These are phyloP conservation scores for Psittacula derbiana DNA, from an alignment of 2,797 vertebrate genomes.

Conservation along the genomic window DNA sequence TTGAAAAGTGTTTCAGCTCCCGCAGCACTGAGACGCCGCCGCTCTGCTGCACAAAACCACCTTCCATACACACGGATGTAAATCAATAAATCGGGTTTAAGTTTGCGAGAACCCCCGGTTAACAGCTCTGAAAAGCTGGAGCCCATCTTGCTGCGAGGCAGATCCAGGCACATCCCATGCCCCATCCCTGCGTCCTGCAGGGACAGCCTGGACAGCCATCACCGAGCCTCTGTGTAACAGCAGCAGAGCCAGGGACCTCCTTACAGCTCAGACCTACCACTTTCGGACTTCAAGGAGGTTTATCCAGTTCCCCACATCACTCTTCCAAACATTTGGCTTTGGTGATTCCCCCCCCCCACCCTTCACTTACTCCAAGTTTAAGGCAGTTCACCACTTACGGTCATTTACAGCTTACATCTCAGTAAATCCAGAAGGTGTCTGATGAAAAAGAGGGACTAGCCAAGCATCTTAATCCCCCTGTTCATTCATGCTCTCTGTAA, in stretches of 20 bases:
- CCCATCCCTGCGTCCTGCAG: not conserved
- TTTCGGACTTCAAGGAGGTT: not conserved
- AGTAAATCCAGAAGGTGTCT: conserved; percentile 75
- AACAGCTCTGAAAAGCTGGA: not conserved
- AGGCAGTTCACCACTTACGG: conserved; percentile 61
- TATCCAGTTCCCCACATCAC: not conserved
- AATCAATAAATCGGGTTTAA: not conserved
- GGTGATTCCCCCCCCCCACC: not conserved
- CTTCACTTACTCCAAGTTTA: conserved; percentile 64
- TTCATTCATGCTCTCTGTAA: conserved; percentile 80
- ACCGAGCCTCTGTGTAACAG: fast-evolving
- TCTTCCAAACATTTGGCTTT: not conserved
- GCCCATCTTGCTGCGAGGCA: fast-evolving
- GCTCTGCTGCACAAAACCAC: not conserved
- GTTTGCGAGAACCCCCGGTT: not conserved
- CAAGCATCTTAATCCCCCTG: conserved; percentile 87
- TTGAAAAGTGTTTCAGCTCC: not conserved
- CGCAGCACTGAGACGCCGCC: fast-evolving
- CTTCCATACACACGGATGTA: fast-evolving
- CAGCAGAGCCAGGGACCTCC: not conserved
- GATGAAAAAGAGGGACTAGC: conserved; percentile 79
- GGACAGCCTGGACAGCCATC: not conserved
- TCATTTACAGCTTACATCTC: conserved; percentile 59
- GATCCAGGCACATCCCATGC: not conserved
- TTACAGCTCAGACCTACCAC: not conserved